Conservation (phyloP, 92 coral and sea anemone genomes). For the Phymanthus crucifer region DNA sequence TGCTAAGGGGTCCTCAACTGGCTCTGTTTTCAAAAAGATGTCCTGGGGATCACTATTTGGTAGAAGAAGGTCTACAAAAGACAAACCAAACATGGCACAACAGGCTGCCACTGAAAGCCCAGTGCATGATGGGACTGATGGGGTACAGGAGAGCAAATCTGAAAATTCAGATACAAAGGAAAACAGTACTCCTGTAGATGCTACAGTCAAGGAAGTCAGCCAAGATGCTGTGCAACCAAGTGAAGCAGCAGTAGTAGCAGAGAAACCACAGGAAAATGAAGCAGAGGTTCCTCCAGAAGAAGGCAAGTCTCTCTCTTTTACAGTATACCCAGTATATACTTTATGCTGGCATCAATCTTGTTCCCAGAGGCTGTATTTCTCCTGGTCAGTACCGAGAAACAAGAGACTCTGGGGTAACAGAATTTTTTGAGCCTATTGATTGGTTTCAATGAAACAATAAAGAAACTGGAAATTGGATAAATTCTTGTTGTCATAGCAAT, state of each 20-base stretch:
- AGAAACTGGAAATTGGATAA: no score
- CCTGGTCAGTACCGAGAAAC: no score
- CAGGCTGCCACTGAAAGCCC: background rate
- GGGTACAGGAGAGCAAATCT: background rate
- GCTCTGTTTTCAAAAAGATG: conserved; percentile 37
- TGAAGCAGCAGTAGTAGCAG: background rate
- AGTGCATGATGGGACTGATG: conserved; percentile 25
- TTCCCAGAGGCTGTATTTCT: no score
- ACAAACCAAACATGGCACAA: background rate
- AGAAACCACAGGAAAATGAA: background rate
- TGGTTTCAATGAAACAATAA: no score
- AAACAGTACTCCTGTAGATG: background rate
- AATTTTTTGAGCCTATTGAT: no score
- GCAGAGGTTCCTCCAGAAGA: background rate
- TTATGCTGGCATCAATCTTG: no score
- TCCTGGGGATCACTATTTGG: conserved; percentile 57
- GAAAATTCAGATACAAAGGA: conserved; percentile 4
- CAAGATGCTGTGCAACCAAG: background rate
- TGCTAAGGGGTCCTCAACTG: conserved; percentile 22
- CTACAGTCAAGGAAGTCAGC: background rate
- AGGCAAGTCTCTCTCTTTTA: background rate
- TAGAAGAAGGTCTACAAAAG: conserved; percentile 25
- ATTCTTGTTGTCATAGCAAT: no score
- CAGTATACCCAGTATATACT: no score
- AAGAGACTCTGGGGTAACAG: no score